Percentiles rank a stretch among this genome's conserved stretches.
These are phyloP conservation scores for Idaea straminata DNA, from an alignment of 2,888 invertebrate species.

Conservation along the genomic window DNA sequence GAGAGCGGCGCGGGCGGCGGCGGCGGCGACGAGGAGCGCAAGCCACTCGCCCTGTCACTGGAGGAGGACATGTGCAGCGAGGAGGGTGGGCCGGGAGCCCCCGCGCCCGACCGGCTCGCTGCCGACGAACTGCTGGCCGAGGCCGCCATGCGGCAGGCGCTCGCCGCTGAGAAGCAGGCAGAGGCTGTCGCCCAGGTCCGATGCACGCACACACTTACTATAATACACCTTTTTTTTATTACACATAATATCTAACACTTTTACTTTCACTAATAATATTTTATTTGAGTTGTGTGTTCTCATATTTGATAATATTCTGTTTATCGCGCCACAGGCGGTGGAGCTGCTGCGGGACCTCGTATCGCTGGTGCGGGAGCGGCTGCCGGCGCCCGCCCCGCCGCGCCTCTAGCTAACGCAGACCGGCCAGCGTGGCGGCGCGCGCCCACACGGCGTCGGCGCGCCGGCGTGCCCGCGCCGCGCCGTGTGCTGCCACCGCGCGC, in stretches of 20 bases:
- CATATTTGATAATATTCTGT: too few relatives aligned
- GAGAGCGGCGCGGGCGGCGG: conserved; percentile 34
- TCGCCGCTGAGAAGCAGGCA: conserved; percentile 71
- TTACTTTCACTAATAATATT: too few relatives aligned
- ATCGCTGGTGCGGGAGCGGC: conserved; percentile 84
- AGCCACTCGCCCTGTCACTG: conserved; percentile 38
- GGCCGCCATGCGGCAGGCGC: conserved; percentile 71
- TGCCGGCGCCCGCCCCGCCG: conserved; percentile 47
- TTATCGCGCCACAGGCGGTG: conserved; percentile 75
- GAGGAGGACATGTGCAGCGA: conserved; percentile 69
- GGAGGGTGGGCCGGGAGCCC: conserved; percentile 48
- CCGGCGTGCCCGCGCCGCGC: conserved; percentile 52
- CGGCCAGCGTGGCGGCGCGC: conserved; percentile 56
- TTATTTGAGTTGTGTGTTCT: too few relatives aligned
- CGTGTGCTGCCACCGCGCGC: conserved; percentile 78
- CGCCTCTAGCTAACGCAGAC: conserved; percentile 39
- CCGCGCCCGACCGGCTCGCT: conserved; percentile 86
- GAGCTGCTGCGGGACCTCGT: conserved; percentile 82
- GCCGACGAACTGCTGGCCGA: conserved; percentile 82
- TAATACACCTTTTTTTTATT: too few relatives aligned
- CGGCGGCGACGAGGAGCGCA: conserved; percentile 62
- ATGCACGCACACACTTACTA: background rate
- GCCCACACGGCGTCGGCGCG: conserved; percentile 80
- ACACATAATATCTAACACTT: too few relatives aligned
- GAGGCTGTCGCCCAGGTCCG: conserved; percentile 49